Evolutionary conservation across 2,888 invertebrate genomes (phyloP), one percentile per base, ranked within the genome.

Genomic region (Drosophila niveifrons): DNA sequence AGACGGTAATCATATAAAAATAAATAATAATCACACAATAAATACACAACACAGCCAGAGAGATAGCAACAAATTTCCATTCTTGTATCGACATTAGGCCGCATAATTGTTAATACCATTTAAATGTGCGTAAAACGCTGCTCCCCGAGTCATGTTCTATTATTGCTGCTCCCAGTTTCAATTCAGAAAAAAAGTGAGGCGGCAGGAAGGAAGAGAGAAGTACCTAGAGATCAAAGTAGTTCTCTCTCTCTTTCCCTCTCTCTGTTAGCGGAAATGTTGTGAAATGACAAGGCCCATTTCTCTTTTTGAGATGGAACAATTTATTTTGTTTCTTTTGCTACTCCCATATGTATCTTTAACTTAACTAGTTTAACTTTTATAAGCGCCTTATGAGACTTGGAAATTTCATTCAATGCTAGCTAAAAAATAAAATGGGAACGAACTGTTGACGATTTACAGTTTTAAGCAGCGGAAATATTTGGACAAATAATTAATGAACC

Each of bases 101-200:
- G 61, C 70, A 86, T 78, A 87, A 81, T 82, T 80, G 74, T 75
- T 78, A 82, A 88, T 79, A 81, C 88, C 77, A 88, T 86, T 85
- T 86, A 86, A 86, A 85, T 88, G 84, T 72, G 71, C 64, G 51
- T 61, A 64, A 69, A 69, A 59, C 47, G 44, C 57, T 48, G 55
- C 59, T 41, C 48, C 70, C 48, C 70, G 71, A 83, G 76, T 81
- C 79, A 87, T 81, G 82, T 70, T 73, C 73, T 55, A 48, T 66
- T 69, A 73, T 78, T 75, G 44, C 17, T 23, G 3, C 3, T n/a
- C 23, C 18, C 31, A 31, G 31, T 31, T 31, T 31, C 31, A 13
- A 47, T 17, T n/a, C 2, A 13, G 13, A 18, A 23, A 6, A 15
- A 18, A 23, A 6, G 23, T 29, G 2, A 11, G 2, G 2, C 15